Evolutionary conservation across 2,888 invertebrate genomes (phyloP), one percentile per base, ranked within the genome.

Genomic region (Hypolimnas misippus): DNA sequence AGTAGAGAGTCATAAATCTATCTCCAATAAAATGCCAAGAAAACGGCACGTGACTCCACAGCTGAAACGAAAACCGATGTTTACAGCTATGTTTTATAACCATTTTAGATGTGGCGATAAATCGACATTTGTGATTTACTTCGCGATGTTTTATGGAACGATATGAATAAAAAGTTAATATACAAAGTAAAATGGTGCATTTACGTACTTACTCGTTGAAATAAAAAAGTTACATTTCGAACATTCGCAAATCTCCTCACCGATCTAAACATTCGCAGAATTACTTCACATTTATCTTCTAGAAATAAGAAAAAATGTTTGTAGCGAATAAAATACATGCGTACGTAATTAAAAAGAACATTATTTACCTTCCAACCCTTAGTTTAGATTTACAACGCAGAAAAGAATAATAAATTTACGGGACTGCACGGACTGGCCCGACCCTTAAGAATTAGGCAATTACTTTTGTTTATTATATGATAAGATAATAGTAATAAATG

Each of bases 361-460:
- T 77, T 76, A 76, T 78, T 82, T 77, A 79, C 75, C 74, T 74
- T 71, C 69, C 73, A 70, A 65, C 76, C 73, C 72, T 59, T 49
- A 62, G 62, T 71, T 69, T 69, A 72, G 75, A 79, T 81, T 80
- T 77, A 77, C 74, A 73, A 70, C 74, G 72, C 74, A 70, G 67
- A 66, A 70, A 66, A 74, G 75, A 69, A 75, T 75, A 79, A 83
- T 87, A 86, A 86, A 89, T 89, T 84, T 79, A 69, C 72, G 72
- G 78, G 76, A 80, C 83, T 82, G 81, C 78, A 76, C 75, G 76
- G 75, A 73, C 65, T 57, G 63, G 73, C 70, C 68, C 73, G 76
- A 72, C 81, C 81, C 81, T 78, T 83, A 86, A 84, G 85, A 88
- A 90, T 89, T 87, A 83, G 80, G 78, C 79, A 82, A 87, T 89